These are phyloP conservation scores for Clupea harengus DNA, from an alignment of 2,113 vertebrate genomes.

Conservation along the genomic window DNA sequence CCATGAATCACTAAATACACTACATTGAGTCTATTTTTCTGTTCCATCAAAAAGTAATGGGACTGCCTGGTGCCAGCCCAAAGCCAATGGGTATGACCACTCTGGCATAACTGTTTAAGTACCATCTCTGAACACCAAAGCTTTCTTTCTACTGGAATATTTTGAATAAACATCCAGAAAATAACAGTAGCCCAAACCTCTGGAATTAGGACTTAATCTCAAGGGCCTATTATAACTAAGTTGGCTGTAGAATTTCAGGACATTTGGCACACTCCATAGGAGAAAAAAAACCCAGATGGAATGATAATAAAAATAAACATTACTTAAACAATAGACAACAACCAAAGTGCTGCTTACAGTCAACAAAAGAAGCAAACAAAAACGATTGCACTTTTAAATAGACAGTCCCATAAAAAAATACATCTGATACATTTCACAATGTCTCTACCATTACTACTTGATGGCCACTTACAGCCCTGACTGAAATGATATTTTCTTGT, in stretches of 20 bases:
- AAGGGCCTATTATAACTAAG: constrained; percentile 27
- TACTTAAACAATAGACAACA: constrained; percentile 51
- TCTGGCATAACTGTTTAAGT: neutral
- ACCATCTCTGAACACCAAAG: neutral
- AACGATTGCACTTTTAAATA: constrained; percentile 71
- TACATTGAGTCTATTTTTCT: neutral
- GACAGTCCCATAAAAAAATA: constrained; percentile 64
- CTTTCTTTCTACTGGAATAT: neutral
- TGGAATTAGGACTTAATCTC: neutral
- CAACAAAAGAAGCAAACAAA: constrained; percentile 67
- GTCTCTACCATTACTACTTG: neutral
- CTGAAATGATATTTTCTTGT: neutral
- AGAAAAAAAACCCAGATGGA: constrained; percentile 66
- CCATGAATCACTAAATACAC: neutral
- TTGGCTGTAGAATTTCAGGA: constrained; percentile 66
- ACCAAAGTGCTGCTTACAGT: constrained; percentile 66
- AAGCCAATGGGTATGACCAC: neutral
- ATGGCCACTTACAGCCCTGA: neutral
- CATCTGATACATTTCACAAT: constrained; percentile 12
- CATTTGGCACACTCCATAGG: constrained; percentile 73
- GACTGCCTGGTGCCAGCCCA: neutral
- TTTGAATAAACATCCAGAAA: neutral
- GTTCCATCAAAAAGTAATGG: neutral
- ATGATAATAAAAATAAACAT: constrained; percentile 61
- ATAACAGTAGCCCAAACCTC: neutral